These are phyloP conservation scores for Brachystomella parvula DNA, from an alignment of 1,140 invertebrate genomes.

Conservation along the genomic window DNA sequence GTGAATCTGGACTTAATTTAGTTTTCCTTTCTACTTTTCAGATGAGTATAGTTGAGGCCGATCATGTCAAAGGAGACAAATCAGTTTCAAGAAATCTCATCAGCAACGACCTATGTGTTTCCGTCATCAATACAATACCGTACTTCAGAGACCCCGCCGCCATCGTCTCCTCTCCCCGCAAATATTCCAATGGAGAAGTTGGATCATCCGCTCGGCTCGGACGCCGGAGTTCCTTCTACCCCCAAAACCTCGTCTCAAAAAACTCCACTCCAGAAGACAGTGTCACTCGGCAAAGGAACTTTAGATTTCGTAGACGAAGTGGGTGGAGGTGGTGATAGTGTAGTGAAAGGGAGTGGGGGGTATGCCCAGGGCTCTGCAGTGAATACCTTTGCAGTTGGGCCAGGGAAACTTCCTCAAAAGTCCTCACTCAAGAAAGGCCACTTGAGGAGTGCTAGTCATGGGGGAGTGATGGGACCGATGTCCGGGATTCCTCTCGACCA, in stretches of 20 bases:
- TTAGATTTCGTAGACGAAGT: neutral
- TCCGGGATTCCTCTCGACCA: conserved; percentile 3
- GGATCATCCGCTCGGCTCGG: too few species aligned
- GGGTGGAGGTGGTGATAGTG: neutral
- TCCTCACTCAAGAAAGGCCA: conserved; percentile 47
- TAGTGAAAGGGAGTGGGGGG: neutral
- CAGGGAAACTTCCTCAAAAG: neutral
- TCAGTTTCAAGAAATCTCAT: neutral
- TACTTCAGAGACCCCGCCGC: neutral
- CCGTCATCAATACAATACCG: neutral
- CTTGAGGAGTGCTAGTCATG: conserved; percentile 68
- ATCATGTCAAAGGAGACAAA: neutral
- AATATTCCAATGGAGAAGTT: neutral
- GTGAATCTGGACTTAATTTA: too few species aligned
- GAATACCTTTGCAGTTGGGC: neutral
- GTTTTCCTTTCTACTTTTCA: neutral
- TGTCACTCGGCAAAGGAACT: neutral
- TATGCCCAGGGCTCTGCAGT: neutral
- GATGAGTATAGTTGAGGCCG: neutral
- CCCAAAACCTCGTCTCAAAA: neutral
- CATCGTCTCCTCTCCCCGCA: neutral
- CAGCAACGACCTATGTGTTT: too few species aligned
- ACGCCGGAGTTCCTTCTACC: neutral
- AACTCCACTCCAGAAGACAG: neutral
- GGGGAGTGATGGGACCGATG: conserved; percentile 42